Evolutionary conservation across 2,888 invertebrate species (phyloP).

Genomic region (Conomelus anceps): DNA sequence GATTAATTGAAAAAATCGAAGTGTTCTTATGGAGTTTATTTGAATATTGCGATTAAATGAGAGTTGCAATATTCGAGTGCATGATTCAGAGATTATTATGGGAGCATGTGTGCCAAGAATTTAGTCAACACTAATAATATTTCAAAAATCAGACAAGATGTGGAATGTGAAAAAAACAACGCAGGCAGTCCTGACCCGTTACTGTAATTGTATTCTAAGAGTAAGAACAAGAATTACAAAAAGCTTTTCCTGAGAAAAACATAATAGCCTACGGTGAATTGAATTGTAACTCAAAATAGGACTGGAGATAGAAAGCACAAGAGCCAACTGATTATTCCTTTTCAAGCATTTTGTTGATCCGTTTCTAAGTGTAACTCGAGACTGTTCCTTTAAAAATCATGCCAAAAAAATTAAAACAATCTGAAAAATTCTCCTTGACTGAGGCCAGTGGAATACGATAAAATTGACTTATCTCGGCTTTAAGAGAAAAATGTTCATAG

Average conservation of each 20-base stretch:
- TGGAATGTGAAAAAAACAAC: no score
- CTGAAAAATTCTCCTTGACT: not conserved
- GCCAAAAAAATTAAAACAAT: not conserved
- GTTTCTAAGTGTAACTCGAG: not conserved
- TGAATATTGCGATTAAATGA: no score
- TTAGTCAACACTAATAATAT: no score
- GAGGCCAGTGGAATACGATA: not conserved
- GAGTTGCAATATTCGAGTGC: no score
- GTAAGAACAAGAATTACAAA: no score
- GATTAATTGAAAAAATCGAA: no score
- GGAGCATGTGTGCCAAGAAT: no score
- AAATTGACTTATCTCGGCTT: not conserved
- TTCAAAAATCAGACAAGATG: no score
- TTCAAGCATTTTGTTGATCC: not conserved
- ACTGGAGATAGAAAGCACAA: not conserved
- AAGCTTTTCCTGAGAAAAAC: not conserved
- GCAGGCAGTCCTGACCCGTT: no score
- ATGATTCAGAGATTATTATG: no score
- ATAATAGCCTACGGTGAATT: not conserved
- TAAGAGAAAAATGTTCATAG: not conserved
- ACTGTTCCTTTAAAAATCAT: not conserved
- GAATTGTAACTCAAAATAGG: not conserved
- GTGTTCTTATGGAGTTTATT: no score
- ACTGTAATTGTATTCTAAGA: no score
- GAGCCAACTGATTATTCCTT: not conserved